phyloP scores from a whole-genome alignment of 2,113 vertebrate species.

The Poicephalus meyeri region DNA sequence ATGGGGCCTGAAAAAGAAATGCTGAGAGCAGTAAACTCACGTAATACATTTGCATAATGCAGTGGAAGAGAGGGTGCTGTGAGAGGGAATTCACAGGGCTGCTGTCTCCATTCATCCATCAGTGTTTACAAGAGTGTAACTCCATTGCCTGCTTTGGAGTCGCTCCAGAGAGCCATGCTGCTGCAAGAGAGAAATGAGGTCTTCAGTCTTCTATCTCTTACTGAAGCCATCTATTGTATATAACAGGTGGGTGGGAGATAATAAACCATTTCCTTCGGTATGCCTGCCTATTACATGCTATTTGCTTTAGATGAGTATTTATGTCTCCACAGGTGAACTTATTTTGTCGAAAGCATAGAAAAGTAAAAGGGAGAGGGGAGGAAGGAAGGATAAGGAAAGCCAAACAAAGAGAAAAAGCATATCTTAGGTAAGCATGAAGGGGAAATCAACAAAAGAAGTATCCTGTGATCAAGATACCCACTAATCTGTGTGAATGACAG shows the following conservation, averaged over 20 bases:
- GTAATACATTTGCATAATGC: conserved; percentile 32
- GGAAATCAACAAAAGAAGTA: background rate
- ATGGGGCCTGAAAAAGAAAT: conserved; percentile 47
- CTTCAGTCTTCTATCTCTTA: background rate
- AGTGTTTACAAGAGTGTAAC: background rate
- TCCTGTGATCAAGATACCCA: background rate
- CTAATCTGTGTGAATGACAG: background rate
- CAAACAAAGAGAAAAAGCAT: background rate
- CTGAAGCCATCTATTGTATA: background rate
- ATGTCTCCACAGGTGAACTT: background rate
- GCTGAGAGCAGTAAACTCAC: background rate
- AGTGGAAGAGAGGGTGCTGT: conserved; percentile 8
- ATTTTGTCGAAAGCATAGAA: background rate
- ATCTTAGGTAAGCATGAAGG: background rate
- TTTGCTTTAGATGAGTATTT: background rate
- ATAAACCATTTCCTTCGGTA: background rate
- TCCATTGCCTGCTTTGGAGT: background rate
- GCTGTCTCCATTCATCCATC: background rate
- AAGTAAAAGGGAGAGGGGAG: background rate
- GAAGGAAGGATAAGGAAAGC: background rate
- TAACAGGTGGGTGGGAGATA: background rate
- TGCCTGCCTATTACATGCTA: background rate
- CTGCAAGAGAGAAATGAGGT: background rate
- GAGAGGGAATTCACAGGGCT: background rate
- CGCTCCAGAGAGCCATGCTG: background rate